These are phyloP conservation scores for Batillaria attramentaria DNA, from an alignment of 1,140 invertebrate genomes.

Conservation along the genomic window DNA sequence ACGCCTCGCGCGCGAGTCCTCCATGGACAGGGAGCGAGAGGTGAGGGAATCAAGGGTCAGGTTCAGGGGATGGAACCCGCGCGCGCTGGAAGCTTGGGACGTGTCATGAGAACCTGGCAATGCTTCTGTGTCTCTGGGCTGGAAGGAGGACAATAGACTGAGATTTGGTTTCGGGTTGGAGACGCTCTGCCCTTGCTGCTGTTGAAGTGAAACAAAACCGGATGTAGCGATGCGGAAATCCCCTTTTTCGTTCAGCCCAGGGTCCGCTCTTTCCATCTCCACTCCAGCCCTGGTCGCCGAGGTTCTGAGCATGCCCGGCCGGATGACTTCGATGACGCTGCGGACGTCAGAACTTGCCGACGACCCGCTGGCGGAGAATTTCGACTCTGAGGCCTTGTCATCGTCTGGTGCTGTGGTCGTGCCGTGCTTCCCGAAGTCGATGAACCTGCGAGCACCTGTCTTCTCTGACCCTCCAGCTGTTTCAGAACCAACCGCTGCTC, in stretches of 20 bases:
- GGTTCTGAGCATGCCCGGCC: background rate
- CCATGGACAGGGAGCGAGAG: background rate
- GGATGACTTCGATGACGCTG: slow-evolving; percentile 15
- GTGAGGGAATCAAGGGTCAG: slow-evolving; percentile 3
- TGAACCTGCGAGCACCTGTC: background rate
- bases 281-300: background rate
- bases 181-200: too few relatives aligned
- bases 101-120: too few relatives aligned
- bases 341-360: background rate
- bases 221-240: too few relatives aligned
- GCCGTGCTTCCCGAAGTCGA: background rate
- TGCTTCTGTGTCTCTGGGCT: too few relatives aligned
- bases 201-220: too few relatives aligned
- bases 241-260: background rate
- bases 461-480: background rate
- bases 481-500: background rate
- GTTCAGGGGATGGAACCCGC: background rate
- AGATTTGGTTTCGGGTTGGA: too few relatives aligned
- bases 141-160: too few relatives aligned
- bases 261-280: background rate
- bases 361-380: slow-evolving; percentile 11
- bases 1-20: background rate
- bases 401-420: background rate
- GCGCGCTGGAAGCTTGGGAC: background rate
- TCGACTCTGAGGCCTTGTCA: background rate